Percentiles rank a stretch among this genome's conserved stretches.
These are phyloP conservation scores for Bombus superbus DNA, from an alignment of 1,140 invertebrate species.

Conservation along the genomic window DNA sequence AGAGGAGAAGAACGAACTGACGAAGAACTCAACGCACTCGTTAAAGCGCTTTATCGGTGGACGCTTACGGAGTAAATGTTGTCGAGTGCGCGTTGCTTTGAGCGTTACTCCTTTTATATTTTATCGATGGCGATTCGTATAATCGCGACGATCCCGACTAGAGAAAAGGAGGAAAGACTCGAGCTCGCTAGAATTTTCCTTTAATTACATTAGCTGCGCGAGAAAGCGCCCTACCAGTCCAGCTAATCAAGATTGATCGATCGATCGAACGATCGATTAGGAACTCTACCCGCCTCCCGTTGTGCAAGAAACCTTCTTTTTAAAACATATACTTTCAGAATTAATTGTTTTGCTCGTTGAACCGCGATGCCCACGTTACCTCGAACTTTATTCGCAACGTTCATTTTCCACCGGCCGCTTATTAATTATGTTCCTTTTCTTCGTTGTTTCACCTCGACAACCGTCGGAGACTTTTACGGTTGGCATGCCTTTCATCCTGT, in stretches of 20 bases:
- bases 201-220: conserved; percentile 31
- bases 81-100: conserved; percentile 43
- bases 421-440: conserved; percentile 35
- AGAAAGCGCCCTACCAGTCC: not conserved
- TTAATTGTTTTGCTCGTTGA: not conserved
- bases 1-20: conserved; percentile 37
- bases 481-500: conserved; percentile 15
- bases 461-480: conserved; percentile 15
- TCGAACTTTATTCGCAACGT: conserved; percentile 1
- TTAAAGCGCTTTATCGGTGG: conserved; percentile 66
- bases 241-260: conserved; percentile 1
- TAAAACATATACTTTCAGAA: no score
- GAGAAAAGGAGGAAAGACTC: not conserved
- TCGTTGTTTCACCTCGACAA: conserved; percentile 5
- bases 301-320: no score
- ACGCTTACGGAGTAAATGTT: conserved; percentile 57
- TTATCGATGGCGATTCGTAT: conserved; percentile 36
- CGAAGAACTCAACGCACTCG: conserved; percentile 64
- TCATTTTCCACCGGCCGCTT: not conserved
- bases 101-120: conserved; percentile 56
- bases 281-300: not conserved
- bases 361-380: not conserved
- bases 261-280: not conserved
- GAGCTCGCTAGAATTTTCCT: conserved; percentile 19
- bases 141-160: conserved; percentile 17